phyloP scores from a whole-genome alignment of 2,113 vertebrate species.

The Phoenicopterus ruber region DNA sequence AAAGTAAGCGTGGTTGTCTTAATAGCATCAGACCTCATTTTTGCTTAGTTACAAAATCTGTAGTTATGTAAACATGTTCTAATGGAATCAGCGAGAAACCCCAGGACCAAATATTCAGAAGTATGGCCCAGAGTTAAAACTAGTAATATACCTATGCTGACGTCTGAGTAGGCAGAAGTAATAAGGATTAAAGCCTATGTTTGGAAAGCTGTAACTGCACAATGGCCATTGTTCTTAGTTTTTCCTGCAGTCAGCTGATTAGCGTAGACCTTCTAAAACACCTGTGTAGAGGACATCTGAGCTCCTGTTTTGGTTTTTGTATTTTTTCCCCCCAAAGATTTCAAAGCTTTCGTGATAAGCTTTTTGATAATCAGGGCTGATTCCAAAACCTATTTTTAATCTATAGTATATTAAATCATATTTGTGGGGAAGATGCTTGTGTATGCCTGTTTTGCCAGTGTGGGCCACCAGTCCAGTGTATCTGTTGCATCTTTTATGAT shows the following conservation, averaged over 20 bases:
- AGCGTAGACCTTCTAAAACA: not conserved
- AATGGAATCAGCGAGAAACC: not conserved
- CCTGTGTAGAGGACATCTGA: not conserved
- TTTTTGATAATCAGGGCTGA: not conserved
- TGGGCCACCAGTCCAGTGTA: not conserved
- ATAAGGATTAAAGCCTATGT: not conserved
- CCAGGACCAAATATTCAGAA: not conserved
- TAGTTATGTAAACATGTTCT: not conserved
- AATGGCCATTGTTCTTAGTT: not conserved
- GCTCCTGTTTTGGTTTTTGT: not conserved
- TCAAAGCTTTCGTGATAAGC: not conserved
- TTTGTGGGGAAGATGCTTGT: not conserved
- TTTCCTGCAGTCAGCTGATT: not conserved
- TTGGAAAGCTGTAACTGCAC: not conserved
- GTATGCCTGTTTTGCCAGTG: not conserved
- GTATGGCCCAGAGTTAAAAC: not conserved
- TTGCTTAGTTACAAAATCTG: not conserved
- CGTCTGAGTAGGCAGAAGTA: not conserved
- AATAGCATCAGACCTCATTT: not conserved
- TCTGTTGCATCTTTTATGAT: not conserved
- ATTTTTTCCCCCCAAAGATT: not conserved
- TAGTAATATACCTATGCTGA: not conserved
- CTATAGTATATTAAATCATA: not conserved
- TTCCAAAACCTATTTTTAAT: not conserved
- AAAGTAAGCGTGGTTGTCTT: not conserved